Percentiles rank a stretch among this genome's conserved stretches.
These are phyloP conservation scores for Seriola dumerili DNA, from an alignment of 2,113 vertebrate species.

Conservation along the genomic window DNA sequence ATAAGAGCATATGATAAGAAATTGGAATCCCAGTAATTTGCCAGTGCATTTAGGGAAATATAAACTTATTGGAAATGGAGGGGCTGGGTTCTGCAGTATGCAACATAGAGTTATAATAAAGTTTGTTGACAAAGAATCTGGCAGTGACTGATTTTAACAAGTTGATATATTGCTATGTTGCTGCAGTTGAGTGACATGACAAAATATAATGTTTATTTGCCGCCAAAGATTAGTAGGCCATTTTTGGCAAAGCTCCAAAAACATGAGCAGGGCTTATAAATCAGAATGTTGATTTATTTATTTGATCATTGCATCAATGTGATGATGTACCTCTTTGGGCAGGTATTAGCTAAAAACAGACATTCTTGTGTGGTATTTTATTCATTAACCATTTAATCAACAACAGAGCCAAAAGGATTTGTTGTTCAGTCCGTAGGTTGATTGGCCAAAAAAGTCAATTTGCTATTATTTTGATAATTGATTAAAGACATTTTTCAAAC, in stretches of 20 bases:
- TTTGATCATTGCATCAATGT: neutral
- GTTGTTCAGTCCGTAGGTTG: too few relatives aligned
- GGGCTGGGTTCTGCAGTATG: slow-evolving; percentile 2
- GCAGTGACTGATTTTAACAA: slow-evolving; percentile 14
- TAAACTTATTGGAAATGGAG: slow-evolving; percentile 33
- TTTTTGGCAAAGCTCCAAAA: neutral
- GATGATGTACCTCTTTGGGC: neutral
- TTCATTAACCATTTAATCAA: neutral
- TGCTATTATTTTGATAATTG: too few relatives aligned
- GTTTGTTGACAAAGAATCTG: neutral
- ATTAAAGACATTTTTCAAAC: neutral
- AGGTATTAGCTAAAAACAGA: neutral
- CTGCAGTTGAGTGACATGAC: neutral
- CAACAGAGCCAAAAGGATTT: neutral
- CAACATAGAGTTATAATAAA: neutral
- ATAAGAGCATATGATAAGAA: slow-evolving; percentile 29
- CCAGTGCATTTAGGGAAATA: slow-evolving; percentile 15
- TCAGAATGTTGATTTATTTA: neutral
- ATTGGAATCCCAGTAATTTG: slow-evolving; percentile 45
- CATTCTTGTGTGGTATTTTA: neutral
- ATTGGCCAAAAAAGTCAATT: neutral
- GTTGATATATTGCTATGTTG: neutral
- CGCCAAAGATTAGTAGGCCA: too few relatives aligned
- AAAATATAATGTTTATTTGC: neutral
- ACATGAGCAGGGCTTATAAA: neutral